Evolutionary conservation across 2,888 invertebrate genomes (phyloP).

Genomic region (Camptogramma bilineatum): DNA sequence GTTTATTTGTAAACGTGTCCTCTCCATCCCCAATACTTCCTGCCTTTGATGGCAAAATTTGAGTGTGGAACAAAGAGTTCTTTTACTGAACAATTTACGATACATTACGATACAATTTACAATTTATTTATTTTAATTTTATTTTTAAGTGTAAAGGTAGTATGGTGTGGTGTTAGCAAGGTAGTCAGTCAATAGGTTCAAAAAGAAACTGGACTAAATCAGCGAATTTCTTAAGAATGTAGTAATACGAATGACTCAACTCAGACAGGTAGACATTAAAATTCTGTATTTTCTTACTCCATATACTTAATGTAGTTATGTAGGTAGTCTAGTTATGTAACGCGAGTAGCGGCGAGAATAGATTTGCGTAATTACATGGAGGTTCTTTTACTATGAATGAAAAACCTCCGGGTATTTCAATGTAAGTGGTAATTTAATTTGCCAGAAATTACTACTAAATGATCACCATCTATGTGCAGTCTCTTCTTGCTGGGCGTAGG

Average conservation of each 20-base stretch:
- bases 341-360: constrained; percentile 27
- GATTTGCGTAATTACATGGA: constrained; percentile 26
- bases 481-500: too few relatives aligned
- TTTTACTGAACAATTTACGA: background rate
- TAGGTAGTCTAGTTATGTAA: constrained; percentile 38
- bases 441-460: too few relatives aligned
- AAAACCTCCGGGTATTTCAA: background rate
- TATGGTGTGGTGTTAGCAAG: background rate
- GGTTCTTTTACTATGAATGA: constrained; percentile 11
- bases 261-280: constrained; percentile 28
- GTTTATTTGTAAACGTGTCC: background rate
- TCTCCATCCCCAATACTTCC: background rate
- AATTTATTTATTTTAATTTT: too few relatives aligned
- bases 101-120: too few relatives aligned
- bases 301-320: constrained; percentile 33
- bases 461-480: too few relatives aligned
- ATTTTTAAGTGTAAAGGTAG: too few relatives aligned
- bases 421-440: background rate
- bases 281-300: constrained; percentile 38
- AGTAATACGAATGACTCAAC: constrained; percentile 34
- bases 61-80: background rate
- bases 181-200: constrained; percentile 24
- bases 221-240: constrained; percentile 27
- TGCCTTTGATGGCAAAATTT: background rate
- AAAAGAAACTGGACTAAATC: constrained; percentile 24